Evolutionary conservation across 2,888 invertebrate genomes (phyloP).

Genomic region (Dasypolia templi): DNA sequence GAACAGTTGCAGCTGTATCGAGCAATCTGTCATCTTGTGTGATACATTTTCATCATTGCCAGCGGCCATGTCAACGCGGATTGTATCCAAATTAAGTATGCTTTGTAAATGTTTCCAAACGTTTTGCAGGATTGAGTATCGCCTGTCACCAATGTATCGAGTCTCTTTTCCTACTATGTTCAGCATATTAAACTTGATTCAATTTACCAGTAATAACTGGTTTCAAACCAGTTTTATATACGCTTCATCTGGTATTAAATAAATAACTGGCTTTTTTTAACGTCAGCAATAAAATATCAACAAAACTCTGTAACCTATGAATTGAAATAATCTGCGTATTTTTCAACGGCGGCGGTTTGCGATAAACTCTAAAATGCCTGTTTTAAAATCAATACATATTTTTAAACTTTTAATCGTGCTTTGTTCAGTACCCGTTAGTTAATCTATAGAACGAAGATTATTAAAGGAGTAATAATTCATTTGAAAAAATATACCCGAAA

Average conservation of each 20-base stretch:
- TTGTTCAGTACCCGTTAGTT: background rate
- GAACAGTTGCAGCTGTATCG: background rate
- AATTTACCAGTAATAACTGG: constrained; percentile 18
- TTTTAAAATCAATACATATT: constrained; percentile 18
- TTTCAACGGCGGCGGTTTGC: constrained; percentile 31
- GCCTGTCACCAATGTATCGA: constrained; percentile 22
- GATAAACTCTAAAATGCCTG: constrained; percentile 36
- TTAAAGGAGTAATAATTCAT: background rate
- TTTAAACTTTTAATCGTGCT: constrained; percentile 10
- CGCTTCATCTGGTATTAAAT: constrained; percentile 9
- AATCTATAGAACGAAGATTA: background rate
- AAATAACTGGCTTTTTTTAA: constrained; percentile 18
- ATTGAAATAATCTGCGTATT: constrained; percentile 17
- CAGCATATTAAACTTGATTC: constrained; percentile 29
- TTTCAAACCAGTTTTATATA: constrained; percentile 30
- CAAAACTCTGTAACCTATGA: constrained; percentile 33
- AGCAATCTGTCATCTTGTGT: background rate
- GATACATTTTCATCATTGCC: background rate
- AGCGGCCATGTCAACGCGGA: background rate
- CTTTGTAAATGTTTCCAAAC: constrained; percentile 25
- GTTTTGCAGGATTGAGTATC: constrained; percentile 26
- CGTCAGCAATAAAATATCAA: constrained; percentile 28
- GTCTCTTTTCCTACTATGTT: constrained; percentile 4
- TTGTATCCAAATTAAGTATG: constrained; percentile 8
- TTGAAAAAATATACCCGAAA: background rate